A percentile compares a stretch with the other conserved stretches of the same genome.
Evolutionary conservation across 2,888 invertebrate species (phyloP).

Genomic region (Phengaris arion): DNA sequence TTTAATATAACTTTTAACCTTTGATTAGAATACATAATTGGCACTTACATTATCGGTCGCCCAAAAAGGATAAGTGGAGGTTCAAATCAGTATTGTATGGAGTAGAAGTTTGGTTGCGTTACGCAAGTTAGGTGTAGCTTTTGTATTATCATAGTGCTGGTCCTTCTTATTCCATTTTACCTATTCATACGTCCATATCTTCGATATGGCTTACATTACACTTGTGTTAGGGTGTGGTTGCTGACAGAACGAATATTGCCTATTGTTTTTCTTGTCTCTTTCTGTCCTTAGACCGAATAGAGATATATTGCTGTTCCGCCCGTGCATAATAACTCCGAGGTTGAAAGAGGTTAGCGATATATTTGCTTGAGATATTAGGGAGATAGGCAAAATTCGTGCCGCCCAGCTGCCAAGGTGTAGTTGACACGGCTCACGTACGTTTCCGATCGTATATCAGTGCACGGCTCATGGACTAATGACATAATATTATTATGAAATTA

Average conservation of each 20-base stretch:
- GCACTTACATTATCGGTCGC: conserved; percentile 8
- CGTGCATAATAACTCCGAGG: too few relatives aligned
- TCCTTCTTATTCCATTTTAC: conserved; percentile 60
- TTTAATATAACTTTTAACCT: not conserved
- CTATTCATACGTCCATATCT: conserved; percentile 49
- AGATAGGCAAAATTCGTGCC: not conserved
- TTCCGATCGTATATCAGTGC: conserved; percentile 48
- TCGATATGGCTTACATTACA: conserved; percentile 33
- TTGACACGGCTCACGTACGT: conserved; percentile 40
- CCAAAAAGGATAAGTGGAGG: conserved; percentile 30
- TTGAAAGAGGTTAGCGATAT: conserved; percentile 23
- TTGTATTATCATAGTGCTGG: conserved; percentile 47
- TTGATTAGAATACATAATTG: too few relatives aligned
- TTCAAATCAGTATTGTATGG: conserved; percentile 27
- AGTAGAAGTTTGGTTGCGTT: conserved; percentile 53
- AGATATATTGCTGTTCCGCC: not conserved
- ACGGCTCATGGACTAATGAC: conserved; percentile 54
- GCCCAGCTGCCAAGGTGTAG: conserved; percentile 32
- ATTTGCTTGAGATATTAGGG: conserved; percentile 11
- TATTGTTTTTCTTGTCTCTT: not conserved
- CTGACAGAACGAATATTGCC: not conserved
- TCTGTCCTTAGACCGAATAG: not conserved
- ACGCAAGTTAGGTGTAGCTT: conserved; percentile 54
- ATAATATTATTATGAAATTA: conserved; percentile 34
- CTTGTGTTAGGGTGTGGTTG: conserved; percentile 33